phyloP scores from a whole-genome alignment of 1,140 invertebrate genomes.

The Hypothenemus hampei region DNA sequence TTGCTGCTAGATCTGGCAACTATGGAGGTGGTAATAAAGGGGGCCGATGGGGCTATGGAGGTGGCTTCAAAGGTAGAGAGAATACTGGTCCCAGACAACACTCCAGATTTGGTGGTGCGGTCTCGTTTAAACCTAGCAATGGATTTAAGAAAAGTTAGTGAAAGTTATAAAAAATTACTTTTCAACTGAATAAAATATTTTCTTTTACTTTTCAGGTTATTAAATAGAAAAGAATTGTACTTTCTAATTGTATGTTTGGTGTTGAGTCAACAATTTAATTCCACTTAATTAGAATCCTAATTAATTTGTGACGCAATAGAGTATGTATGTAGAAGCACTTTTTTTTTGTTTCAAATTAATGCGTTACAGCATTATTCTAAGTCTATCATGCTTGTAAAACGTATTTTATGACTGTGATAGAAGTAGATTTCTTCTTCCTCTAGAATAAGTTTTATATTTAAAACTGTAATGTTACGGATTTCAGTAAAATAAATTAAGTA shows the following conservation, averaged over 20 bases:
- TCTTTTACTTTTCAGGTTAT: slow-evolving; percentile 14
- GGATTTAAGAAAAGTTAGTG: slow-evolving; percentile 30
- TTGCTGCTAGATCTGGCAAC: slow-evolving; percentile 44
- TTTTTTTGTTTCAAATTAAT: not conserved
- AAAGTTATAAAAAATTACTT: not conserved
- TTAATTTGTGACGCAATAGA: slow-evolving; percentile 1
- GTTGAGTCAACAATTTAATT: not conserved
- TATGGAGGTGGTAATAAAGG: slow-evolving; percentile 18
- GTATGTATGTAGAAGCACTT: not conserved
- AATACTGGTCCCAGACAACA: slow-evolving; percentile 34
- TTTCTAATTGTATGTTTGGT: not conserved
- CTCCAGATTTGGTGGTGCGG: slow-evolving; percentile 25
- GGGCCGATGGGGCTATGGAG: slow-evolving; percentile 28
- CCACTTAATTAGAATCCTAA: slow-evolving; percentile 1
- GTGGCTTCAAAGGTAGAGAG: slow-evolving; percentile 30
- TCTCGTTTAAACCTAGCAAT: slow-evolving; percentile 24
- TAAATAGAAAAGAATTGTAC: not conserved
- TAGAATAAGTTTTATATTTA: slow-evolving; percentile 1
- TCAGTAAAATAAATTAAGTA: too few relatives aligned
- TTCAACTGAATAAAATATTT: not conserved
- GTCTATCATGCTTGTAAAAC: slow-evolving; percentile 17
- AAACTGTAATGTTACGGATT: not conserved
- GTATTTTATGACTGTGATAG: slow-evolving; percentile 24
- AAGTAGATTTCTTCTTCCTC: slow-evolving; percentile 13
- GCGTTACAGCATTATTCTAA: slow-evolving; percentile 1